Conservation (phyloP, 2,888 invertebrate species). For the Amphipoea oculea region DNA sequence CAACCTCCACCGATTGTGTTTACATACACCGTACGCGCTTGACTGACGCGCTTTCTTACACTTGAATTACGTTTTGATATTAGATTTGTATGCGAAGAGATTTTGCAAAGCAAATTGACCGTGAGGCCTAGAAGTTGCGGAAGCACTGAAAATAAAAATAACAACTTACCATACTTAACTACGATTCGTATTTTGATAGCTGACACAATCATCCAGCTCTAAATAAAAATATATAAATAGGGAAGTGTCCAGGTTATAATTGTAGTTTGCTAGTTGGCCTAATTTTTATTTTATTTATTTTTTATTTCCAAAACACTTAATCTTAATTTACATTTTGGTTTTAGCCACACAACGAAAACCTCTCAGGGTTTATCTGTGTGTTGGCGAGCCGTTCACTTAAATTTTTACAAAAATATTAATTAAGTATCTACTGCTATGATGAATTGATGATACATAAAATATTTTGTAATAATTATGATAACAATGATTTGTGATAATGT, state of each 20-base stretch:
- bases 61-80: conserved; percentile 58
- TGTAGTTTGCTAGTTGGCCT: neutral
- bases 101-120: conserved; percentile 52
- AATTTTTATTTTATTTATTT: neutral
- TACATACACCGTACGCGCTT: conserved; percentile 56
- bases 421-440: too few species aligned
- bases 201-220: neutral
- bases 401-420: too few species aligned
- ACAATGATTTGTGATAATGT: too few species aligned
- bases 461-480: too few species aligned
- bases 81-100: conserved; percentile 46
- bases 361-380: too few species aligned
- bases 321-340: too few species aligned
- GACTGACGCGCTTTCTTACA: conserved; percentile 60
- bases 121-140: conserved; percentile 13
- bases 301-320: too few species aligned
- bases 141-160: conserved; percentile 16
- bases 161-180: neutral
- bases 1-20: conserved; percentile 65
- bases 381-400: too few species aligned
- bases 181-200: neutral
- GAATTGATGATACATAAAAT: too few species aligned
- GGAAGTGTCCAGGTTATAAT: neutral
- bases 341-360: too few species aligned
- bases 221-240: too few species aligned